These are phyloP conservation scores for Loxodonta africana DNA, from an alignment of 2,113 vertebrate species.

Conservation along the genomic window DNA sequence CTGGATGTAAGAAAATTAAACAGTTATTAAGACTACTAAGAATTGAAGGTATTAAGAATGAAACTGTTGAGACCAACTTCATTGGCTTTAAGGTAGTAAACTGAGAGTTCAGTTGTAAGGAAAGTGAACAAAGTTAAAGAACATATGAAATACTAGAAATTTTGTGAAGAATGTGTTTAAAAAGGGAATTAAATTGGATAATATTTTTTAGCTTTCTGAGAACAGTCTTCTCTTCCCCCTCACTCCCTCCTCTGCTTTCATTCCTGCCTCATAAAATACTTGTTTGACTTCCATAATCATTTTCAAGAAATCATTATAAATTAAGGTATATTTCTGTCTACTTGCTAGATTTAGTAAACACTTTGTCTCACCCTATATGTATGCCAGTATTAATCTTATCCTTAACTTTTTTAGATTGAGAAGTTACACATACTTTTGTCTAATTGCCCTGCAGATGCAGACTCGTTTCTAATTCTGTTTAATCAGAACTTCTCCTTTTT, in stretches of 20 bases:
- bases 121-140: constrained; percentile 37
- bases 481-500: not conserved
- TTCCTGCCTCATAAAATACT: not conserved
- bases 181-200: not conserved
- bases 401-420: not conserved
- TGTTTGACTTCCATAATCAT: constrained; percentile 31
- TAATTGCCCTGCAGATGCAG: not conserved
- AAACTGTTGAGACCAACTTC: constrained; percentile 33
- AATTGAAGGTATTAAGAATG: constrained; percentile 20
- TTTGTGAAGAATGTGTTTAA: constrained; percentile 40
- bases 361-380: constrained; percentile 6
- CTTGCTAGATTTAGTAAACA: constrained; percentile 6
- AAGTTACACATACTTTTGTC: not conserved
- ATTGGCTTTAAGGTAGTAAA: not conserved
- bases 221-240: not conserved
- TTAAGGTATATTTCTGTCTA: not conserved
- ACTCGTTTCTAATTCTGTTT: not conserved
- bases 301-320: not conserved
- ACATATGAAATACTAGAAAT: not conserved
- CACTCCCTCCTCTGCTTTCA: not conserved
- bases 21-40: not conserved
- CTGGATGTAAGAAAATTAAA: constrained; percentile 27
- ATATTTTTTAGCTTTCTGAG: constrained; percentile 24
- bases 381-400: not conserved
- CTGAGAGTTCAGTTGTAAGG: not conserved